phyloP scores from a whole-genome alignment of 2,888 invertebrate genomes.

The Liodrosophila aerea region DNA sequence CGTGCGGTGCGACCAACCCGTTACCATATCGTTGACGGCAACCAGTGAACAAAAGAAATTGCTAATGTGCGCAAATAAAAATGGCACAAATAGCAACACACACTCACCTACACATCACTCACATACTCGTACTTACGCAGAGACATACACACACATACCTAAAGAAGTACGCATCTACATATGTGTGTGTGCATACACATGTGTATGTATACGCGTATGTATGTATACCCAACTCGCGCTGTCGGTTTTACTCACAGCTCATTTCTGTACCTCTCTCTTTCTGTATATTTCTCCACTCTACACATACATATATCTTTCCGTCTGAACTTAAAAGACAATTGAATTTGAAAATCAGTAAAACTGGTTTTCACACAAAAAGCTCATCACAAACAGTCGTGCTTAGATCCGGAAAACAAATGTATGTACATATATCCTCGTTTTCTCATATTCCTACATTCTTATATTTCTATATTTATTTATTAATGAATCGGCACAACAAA shows the following conservation, averaged over 20 bases:
- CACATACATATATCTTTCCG: too few species aligned
- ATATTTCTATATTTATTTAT: too few species aligned
- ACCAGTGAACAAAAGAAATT: conserved; percentile 67
- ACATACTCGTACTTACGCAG: not conserved
- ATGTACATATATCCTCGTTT: too few species aligned
- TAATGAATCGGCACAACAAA: too few species aligned
- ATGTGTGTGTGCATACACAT: not conserved
- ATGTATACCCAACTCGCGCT: not conserved
- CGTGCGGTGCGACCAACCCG: conserved; percentile 13
- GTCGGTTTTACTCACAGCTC: conserved; percentile 5
- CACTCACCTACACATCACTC: conserved; percentile 15
- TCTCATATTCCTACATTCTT: too few species aligned
- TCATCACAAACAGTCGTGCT: conserved; percentile 38
- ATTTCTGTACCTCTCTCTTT: conserved; percentile 1
- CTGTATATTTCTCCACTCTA: conserved; percentile 8
- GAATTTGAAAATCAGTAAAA: conserved; percentile 74
- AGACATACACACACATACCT: not conserved
- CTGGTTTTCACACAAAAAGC: conserved; percentile 64
- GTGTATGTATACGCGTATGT: not conserved
- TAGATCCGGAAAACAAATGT: conserved; percentile 29
- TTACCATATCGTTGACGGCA: conserved; percentile 35
- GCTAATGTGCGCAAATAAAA: conserved; percentile 72
- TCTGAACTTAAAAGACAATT: conserved; percentile 54
- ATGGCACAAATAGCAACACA: conserved; percentile 54
- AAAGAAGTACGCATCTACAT: not conserved